Conservation (phyloP, 2,888 invertebrate species). For the Biston stratarius region DNA sequence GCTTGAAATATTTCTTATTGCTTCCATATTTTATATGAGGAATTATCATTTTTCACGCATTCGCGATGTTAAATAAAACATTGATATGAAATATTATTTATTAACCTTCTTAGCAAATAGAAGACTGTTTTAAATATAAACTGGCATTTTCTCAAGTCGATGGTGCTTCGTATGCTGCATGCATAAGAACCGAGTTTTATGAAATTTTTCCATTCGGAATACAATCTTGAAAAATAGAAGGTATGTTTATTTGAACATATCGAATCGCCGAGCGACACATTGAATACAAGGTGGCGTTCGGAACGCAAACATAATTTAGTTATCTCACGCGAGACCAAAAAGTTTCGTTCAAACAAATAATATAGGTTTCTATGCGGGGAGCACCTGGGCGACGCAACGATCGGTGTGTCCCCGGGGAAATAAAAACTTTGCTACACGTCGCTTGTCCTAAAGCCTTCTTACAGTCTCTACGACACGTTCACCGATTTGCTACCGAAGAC, state of each 20-base stretch:
- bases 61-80: constrained; percentile 39
- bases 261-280: constrained; percentile 62
- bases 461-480: constrained; percentile 78
- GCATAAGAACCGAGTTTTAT: constrained; percentile 35
- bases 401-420: constrained; percentile 84
- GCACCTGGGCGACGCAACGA: constrained; percentile 84
- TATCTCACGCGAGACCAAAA: constrained; percentile 83
- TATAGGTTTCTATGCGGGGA: constrained; percentile 82
- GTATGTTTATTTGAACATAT: constrained; percentile 56
- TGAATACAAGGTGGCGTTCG: constrained; percentile 74
- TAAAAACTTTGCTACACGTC: constrained; percentile 86
- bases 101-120: constrained; percentile 23
- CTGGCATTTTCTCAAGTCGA: constrained; percentile 16
- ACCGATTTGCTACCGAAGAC: constrained; percentile 79
- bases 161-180: constrained; percentile 27
- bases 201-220: constrained; percentile 39
- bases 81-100: constrained; percentile 16
- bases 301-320: constrained; percentile 83
- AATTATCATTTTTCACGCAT: constrained; percentile 51
- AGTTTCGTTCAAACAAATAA: constrained; percentile 85
- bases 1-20: constrained; percentile 63
- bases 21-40: constrained; percentile 45
- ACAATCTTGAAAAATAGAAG: constrained; percentile 40
- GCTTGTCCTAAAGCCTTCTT: constrained; percentile 83
- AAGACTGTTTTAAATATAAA: constrained; percentile 12